Base-by-base conservation (phyloP, 1,140 invertebrate species). In the Mamestra configurata region DNA sequence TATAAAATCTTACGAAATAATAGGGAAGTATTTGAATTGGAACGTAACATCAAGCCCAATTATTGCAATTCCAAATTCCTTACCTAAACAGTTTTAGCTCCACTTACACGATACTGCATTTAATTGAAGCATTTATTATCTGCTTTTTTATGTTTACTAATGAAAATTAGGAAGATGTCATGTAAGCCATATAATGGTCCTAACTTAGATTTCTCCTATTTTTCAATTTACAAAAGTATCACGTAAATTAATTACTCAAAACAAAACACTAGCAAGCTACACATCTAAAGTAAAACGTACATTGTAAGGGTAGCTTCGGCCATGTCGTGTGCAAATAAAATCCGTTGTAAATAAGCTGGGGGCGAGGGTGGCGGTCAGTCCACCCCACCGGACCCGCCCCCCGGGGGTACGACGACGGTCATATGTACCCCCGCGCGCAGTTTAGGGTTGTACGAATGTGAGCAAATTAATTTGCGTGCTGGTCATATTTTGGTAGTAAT, bases 341-440 rank as follows among this genome's bases (percentile, higher is more conserved):
- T 84, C 77, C 78, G 82, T 82, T 83, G 88, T 91, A 90, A 88
- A 90, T 92, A 89, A 84, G 57, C 53, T 7, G 22, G 79, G 85
- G 78, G 80, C 73, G 81, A 84, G 88, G 88, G 88, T 86, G 87
- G 81, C 84, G 92, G 92, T 93, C 92, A 93, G 90, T 89, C 51
- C 86, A 8, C 84, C 82, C 75, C 27, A 11, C 78, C 53, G 81
- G 84, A 82, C 86, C 87, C 84, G 86, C 88, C 86, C 84, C 68
- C 59, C 55, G 79, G 79, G 79, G 79, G 82, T 78, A 27, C 8
- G 31, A 13, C 13, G 43, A 24, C 88, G 82, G 77, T 82, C 79
- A 78, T 80, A 85, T 66, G 70, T 72, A 79, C 85, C 87, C 86
- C 77, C 37, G 68, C 49, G 61, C 57, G 66, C 68, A 79, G 61